Evolutionary conservation across 2,888 invertebrate species (phyloP).

Genomic region (Stenolophus ochropezus): DNA sequence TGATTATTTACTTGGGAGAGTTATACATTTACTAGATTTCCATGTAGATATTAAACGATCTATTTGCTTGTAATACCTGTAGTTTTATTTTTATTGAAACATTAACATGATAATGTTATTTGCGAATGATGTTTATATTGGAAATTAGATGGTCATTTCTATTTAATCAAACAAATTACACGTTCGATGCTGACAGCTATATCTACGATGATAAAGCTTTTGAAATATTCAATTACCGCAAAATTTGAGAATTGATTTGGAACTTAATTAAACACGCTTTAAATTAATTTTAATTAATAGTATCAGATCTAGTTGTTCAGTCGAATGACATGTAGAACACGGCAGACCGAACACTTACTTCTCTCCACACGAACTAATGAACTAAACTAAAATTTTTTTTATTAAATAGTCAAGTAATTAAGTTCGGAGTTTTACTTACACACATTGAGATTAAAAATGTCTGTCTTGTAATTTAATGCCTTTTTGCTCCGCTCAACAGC

Average conservation of each 20-base stretch:
- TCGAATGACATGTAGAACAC: too few species aligned
- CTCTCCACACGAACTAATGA: too few species aligned
- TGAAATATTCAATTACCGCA: not conserved
- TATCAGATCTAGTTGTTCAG: not conserved
- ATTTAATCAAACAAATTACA: slow-evolving; percentile 1
- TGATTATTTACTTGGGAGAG: slow-evolving; percentile 9
- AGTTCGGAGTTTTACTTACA: too few species aligned
- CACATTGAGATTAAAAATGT: too few species aligned
- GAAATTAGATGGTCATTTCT: not conserved
- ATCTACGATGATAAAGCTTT: not conserved
- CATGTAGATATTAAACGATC: slow-evolving; percentile 1
- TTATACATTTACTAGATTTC: not conserved
- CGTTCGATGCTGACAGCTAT: not conserved
- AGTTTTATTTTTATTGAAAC: not conserved
- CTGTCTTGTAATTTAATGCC: too few species aligned
- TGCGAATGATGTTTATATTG: not conserved
- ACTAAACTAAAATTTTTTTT: too few species aligned
- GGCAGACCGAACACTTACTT: too few species aligned
- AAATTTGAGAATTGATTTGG: not conserved
- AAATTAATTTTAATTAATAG: not conserved
- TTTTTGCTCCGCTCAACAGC: too few species aligned
- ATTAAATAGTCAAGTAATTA: too few species aligned
- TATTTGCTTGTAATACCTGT: not conserved
- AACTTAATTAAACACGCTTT: not conserved
- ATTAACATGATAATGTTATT: not conserved